A percentile compares a stretch with the other conserved stretches of the same genome.
phyloP scores from a whole-genome alignment of 2,797 vertebrate species.

The Acanthiza pusilla region DNA sequence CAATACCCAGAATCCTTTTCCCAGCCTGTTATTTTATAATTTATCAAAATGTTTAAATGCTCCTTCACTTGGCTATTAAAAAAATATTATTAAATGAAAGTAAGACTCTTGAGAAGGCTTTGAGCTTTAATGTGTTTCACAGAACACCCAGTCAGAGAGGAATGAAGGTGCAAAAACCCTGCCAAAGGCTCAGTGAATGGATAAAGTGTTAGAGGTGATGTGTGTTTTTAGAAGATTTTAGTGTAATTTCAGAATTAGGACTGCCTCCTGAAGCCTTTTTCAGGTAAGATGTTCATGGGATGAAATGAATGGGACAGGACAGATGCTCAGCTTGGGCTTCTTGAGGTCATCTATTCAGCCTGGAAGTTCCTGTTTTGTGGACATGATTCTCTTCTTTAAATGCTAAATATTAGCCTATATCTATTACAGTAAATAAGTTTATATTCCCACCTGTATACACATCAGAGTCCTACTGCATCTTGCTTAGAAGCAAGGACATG shows the following conservation, averaged over 20 bases:
- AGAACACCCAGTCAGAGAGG: constrained; percentile 12
- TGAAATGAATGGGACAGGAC: background rate
- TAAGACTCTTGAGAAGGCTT: constrained; percentile 25
- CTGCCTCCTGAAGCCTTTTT: background rate
- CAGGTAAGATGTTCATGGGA: background rate
- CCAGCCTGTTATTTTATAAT: constrained; percentile 14
- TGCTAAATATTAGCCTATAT: background rate
- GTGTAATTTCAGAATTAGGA: background rate
- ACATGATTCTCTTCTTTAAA: background rate
- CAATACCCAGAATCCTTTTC: background rate
- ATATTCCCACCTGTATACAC: background rate
- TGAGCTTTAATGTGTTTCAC: constrained; percentile 19
- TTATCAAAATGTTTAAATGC: constrained; percentile 12
- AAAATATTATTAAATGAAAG: constrained; percentile 39
- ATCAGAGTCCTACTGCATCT: background rate
- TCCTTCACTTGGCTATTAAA: constrained; percentile 8
- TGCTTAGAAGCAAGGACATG: background rate
- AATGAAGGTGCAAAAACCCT: constrained; percentile 42
- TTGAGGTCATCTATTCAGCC: background rate
- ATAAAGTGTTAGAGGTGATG: constrained; percentile 14
- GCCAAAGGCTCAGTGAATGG: constrained; percentile 23
- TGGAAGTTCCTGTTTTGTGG: background rate
- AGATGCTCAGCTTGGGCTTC: background rate
- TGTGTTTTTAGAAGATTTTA: background rate
- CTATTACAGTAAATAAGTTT: background rate